A percentile compares a stretch with the other conserved stretches of the same genome.
Evolutionary conservation across 2,797 vertebrate species (phyloP).

Genomic region (Rallus crepitans): DNA sequence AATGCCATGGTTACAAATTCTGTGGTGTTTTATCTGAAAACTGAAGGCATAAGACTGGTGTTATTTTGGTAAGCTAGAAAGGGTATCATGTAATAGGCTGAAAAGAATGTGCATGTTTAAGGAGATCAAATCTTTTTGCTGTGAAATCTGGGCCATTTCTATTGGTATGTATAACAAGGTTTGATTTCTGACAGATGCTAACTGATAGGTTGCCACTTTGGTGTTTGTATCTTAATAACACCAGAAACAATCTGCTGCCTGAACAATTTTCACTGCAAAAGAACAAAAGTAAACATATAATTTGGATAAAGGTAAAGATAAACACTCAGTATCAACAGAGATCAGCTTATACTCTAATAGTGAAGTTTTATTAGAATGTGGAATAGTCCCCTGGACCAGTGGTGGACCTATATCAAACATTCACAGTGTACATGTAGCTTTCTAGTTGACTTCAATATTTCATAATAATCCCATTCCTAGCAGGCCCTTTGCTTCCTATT

Average conservation of each 20-base stretch:
- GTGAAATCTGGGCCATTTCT: background rate
- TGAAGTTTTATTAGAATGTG: background rate
- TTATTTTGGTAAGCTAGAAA: background rate
- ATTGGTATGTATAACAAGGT: background rate
- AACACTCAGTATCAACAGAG: background rate
- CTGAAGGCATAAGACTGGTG: background rate
- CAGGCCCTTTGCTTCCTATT: background rate
- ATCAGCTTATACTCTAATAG: background rate
- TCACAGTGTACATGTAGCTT: background rate
- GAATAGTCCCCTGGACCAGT: background rate
- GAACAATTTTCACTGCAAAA: background rate
- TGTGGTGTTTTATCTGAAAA: background rate
- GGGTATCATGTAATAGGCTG: background rate
- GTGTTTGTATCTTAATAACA: background rate
- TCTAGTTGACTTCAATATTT: background rate
- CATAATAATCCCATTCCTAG: background rate
- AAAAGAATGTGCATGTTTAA: background rate
- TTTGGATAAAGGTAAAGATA: background rate
- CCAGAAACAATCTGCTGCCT: background rate
- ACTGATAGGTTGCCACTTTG: background rate
- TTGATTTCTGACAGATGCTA: background rate
- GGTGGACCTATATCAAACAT: background rate
- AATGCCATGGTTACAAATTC: background rate
- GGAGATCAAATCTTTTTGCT: background rate
- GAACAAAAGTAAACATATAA: background rate